Conservation (phyloP, 2,888 invertebrate species). For the Lepidocyrtinus sp. region DNA sequence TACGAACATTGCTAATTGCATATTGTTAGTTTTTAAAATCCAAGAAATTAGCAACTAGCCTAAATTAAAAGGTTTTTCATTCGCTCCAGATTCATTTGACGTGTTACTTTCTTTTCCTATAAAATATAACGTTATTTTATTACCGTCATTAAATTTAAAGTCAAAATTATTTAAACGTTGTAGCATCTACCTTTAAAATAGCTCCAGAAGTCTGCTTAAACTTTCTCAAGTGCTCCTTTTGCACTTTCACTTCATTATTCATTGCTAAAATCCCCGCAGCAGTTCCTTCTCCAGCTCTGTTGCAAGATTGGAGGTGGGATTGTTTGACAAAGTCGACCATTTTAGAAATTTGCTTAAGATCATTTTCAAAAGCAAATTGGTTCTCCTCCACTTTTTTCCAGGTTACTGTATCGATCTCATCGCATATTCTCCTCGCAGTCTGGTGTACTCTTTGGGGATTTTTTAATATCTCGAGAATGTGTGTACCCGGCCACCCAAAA, state of each 20-base stretch:
- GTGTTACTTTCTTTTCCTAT: neutral
- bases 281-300: neutral
- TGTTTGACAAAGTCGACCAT: neutral
- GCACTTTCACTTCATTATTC: neutral
- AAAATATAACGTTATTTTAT: neutral
- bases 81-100: neutral
- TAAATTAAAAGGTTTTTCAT: neutral
- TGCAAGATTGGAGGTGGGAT: neutral
- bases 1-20: neutral
- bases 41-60: neutral
- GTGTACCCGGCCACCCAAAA: neutral
- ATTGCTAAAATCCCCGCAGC: neutral
- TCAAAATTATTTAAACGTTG: neutral
- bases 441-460: neutral
- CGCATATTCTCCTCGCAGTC: neutral
- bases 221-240: neutral
- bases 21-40: neutral
- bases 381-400: constrained; percentile 17
- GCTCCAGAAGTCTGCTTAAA: neutral
- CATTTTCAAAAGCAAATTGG: neutral
- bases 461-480: neutral
- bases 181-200: neutral
- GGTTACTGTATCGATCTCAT: neutral
- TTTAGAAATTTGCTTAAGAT: constrained; percentile 8
- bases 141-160: neutral